Evolutionary conservation across 2,888 invertebrate genomes (phyloP).

Genomic region (Lutraria lutraria): DNA sequence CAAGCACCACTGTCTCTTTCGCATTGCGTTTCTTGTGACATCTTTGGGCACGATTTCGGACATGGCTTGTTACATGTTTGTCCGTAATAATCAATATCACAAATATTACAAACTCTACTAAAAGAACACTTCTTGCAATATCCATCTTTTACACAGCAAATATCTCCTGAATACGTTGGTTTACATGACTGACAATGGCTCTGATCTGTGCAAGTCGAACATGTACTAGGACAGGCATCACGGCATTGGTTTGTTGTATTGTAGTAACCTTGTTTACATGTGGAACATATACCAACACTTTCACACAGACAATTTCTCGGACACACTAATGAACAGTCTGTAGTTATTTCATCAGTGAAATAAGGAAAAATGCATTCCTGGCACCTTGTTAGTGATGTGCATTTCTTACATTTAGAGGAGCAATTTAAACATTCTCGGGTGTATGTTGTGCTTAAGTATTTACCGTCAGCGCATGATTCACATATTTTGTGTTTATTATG

Average conservation of each 20-base stretch:
- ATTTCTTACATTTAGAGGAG: not conserved
- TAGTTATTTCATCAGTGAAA: not conserved
- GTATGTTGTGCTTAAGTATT: not conserved
- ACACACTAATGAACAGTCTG: not conserved
- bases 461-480: not conserved
- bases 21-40: too few relatives aligned
- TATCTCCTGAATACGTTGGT: not conserved
- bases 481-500: too few relatives aligned
- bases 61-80: not conserved
- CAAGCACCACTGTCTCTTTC: too few relatives aligned
- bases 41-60: not conserved
- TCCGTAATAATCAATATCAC: too few relatives aligned
- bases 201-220: not conserved
- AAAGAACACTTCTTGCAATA: not conserved
- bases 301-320: not conserved
- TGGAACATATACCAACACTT: not conserved
- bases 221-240: not conserved
- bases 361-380: conserved; percentile 1
- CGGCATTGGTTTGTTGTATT: not conserved
- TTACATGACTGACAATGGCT: not conserved
- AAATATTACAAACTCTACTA: not conserved
- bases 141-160: not conserved
- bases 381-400: not conserved
- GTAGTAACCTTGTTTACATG: too few relatives aligned
- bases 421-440: not conserved